Percentiles rank a stretch among this genome's conserved stretches.
These are phyloP conservation scores for Sander vitreus DNA, from an alignment of 2,113 vertebrate genomes.

Conservation along the genomic window DNA sequence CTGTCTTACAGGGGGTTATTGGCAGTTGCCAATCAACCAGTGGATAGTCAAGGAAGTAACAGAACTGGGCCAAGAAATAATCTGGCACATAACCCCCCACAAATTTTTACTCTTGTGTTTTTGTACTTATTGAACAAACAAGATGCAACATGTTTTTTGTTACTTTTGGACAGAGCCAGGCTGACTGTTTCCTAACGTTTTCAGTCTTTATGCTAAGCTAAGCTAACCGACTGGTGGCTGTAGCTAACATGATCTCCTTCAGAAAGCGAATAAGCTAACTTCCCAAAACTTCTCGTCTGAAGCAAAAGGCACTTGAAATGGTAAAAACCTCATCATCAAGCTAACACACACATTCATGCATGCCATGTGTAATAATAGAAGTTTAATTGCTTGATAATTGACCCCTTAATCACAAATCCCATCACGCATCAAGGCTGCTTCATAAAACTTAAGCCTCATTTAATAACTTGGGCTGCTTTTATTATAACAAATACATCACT, in stretches of 20 bases:
- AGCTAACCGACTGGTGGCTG: background rate
- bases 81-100: too few species aligned
- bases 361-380: background rate
- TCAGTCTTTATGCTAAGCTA: background rate
- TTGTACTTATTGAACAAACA: too few species aligned
- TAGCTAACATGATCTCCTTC: background rate
- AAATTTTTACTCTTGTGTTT: too few species aligned
- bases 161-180: too few species aligned
- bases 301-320: background rate
- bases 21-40: too few species aligned
- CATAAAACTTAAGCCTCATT: slow-evolving; percentile 40
- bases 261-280: background rate
- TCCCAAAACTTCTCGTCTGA: background rate
- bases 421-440: slow-evolving; percentile 27
- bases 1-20: too few species aligned
- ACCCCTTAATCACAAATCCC: slow-evolving; percentile 34
- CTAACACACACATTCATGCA: background rate
- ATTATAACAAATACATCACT: slow-evolving; percentile 31
- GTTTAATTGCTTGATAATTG: slow-evolving; percentile 31
- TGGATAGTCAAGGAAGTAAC: too few species aligned
- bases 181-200: too few species aligned
- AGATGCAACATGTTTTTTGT: too few species aligned
- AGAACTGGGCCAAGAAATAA: too few species aligned
- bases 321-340: background rate
- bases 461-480: slow-evolving; percentile 39